These are phyloP conservation scores for Tetrapedia diversipes DNA, from an alignment of 2,888 invertebrate genomes.

Conservation along the genomic window DNA sequence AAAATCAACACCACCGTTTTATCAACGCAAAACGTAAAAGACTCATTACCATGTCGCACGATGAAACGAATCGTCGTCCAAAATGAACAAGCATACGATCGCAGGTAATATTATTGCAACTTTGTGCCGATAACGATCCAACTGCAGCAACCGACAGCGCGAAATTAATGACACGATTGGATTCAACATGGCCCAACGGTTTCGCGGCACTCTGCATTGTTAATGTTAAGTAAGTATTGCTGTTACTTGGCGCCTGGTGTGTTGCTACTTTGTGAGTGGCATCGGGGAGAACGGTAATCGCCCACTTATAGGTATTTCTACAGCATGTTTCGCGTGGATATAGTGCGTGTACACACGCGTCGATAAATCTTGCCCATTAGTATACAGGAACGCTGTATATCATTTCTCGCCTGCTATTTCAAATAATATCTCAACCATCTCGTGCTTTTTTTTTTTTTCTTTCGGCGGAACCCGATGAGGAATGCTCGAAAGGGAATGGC, in stretches of 20 bases:
- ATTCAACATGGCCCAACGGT: conserved; percentile 22
- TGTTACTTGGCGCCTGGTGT: conserved; percentile 48
- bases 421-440: conserved; percentile 24
- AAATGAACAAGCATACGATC: conserved; percentile 1
- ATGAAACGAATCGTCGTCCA: conserved; percentile 2
- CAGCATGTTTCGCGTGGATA: conserved; percentile 10
- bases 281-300: conserved; percentile 46
- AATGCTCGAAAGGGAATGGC: not conserved
- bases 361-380: conserved; percentile 45
- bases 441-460: not conserved
- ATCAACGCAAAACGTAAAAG: not conserved
- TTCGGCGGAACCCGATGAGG: not conserved
- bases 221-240: conserved; percentile 48
- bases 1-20: too few relatives aligned
- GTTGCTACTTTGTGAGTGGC: conserved; percentile 40
- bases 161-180: conserved; percentile 33
- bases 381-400: conserved; percentile 20
- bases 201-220: conserved; percentile 30
- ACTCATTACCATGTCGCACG: not conserved
- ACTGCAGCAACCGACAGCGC: conserved; percentile 19
- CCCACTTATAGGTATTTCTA: conserved; percentile 39
- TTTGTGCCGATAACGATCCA: conserved; percentile 2
- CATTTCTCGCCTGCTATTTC: conserved; percentile 13
- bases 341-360: conserved; percentile 15
- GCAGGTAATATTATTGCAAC: not conserved